Base-by-base conservation (phyloP, 1,140 invertebrate genomes). In the Trichoplusia ni region DNA sequence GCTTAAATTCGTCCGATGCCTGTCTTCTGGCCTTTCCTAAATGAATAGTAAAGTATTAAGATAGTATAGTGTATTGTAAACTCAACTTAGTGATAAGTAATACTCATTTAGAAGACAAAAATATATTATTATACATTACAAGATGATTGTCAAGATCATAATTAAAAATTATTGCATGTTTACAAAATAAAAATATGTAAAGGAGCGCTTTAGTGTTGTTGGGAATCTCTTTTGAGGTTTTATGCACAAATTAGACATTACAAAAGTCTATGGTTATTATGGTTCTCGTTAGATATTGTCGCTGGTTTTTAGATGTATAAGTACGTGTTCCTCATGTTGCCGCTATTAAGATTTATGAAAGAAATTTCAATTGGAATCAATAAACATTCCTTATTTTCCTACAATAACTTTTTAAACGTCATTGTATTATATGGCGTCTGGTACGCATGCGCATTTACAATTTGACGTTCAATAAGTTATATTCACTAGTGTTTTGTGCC, bases 61-160 rank as follows among this genome's bases (percentile, higher is more conserved):
- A 25, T 54, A 54, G 56, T 67, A 67, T 76, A 71, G 59, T 70
- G 49, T 49, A 60, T 64, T 60, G 54, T 63, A 37, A 60, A 56
- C 53, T 46, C 29, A 54, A 53, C 35, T 60, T 53, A 60, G 38
- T 47, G 16, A 46, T 66, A 58, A 60, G 56, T 53, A 60, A 66
- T 66, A 66, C 64, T 60, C 64, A 66, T 56, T 60, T 53, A 66
- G 54, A 44, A 42, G 37, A 58, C 37, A 44, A 42, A 58, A 42
- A 29, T 29, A 58, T 42, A 53, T 53, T 56, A 58, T 35, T 29
- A 35, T 40, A 37, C 38, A 42, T 42, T 58, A 31, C 4, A 27
- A 33, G 18, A 46, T 60, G 44, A 29, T 60, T 47, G 46, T 46
- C 40, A 35, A 46, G 35, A 46, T 60, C 18, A 47, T 60, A 14